Base-by-base conservation (phyloP, 2,888 invertebrate species). In the Nudaria mundana region DNA sequence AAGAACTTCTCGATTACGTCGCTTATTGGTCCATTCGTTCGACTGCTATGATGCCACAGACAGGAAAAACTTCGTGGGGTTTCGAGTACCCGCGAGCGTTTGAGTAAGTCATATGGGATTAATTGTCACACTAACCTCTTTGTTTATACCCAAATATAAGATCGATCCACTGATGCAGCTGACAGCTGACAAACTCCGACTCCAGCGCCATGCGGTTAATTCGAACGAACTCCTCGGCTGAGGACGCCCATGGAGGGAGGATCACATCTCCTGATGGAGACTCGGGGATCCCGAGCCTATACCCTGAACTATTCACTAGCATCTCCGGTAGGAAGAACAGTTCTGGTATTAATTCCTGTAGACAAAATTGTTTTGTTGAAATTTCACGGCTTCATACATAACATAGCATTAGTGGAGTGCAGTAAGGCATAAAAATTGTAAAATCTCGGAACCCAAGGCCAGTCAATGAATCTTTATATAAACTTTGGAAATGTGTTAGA, bases 121-220 rank as follows among this genome's bases (percentile, higher is more conserved):
- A n/a, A n/a, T n/a, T n/a, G n/a, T n/a, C n/a, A n/a, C n/a, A n/a
- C 18, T 30, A 79, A 92, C 95, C 99, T 91, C 97, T 93, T 76
- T 99, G 99, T 80, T 99, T 99, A 85, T 99, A 99, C 52, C 99
- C 99, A 78, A 99, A 99, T 69, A 99, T 98, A 54, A 99, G 91
- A 83, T 99, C 99, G 64, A 99, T 99, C 99, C 99, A 99, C 81
- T 99, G 99, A 75, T 99, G 99, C 55, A 99, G 91, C 86, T 99
- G 99, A 76, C 99, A 99, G 46, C 98, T 98, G 11, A 99, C 99
- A 75, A 99, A 98, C 87, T 99, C 99, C 0, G 98, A 99, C 81
- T 99, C 99, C 37, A 99, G 90, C 2, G 99, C 99, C 98, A 99
- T 98, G 71, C 99, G 92, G 89, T 99, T 98, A 67, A 99, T 96